Percentiles rank a stretch among this genome's conserved stretches.
Evolutionary conservation across 2,888 invertebrate species (phyloP).

Genomic region (Phlogophora meticulosa): DNA sequence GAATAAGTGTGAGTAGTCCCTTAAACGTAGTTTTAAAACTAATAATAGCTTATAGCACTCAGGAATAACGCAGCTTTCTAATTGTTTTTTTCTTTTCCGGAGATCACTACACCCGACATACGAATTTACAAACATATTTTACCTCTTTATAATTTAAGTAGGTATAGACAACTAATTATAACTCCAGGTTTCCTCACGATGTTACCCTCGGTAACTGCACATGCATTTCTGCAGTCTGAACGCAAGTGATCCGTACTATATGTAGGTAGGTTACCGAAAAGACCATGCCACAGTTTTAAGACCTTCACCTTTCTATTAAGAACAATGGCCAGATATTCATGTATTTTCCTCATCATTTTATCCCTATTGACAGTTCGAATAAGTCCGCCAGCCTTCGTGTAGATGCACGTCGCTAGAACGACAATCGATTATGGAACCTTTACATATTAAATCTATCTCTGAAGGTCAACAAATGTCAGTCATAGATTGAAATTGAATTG

Average conservation of each 20-base stretch:
- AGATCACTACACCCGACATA: no score
- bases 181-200: no score
- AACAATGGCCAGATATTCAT: conserved; percentile 10
- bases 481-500: conserved; percentile 1
- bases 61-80: no score
- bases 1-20: no score
- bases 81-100: no score
- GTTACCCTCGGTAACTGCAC: no score
- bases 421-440: conserved; percentile 2
- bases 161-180: no score
- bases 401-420: conserved; percentile 23
- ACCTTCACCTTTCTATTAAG: conserved; percentile 39
- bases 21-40: no score
- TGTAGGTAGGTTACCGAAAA: background rate
- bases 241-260: no score
- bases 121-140: no score
- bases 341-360: conserved; percentile 36
- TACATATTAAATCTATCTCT: conserved; percentile 1
- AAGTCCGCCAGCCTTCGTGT: conserved; percentile 13
- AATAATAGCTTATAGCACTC: no score
- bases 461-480: conserved; percentile 28
- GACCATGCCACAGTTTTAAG: conserved; percentile 17
- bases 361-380: conserved; percentile 28
- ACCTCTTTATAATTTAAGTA: no score
- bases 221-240: background rate